Conservation (phyloP, 1,140 invertebrate species). For the Steinernema feltiae region DNA sequence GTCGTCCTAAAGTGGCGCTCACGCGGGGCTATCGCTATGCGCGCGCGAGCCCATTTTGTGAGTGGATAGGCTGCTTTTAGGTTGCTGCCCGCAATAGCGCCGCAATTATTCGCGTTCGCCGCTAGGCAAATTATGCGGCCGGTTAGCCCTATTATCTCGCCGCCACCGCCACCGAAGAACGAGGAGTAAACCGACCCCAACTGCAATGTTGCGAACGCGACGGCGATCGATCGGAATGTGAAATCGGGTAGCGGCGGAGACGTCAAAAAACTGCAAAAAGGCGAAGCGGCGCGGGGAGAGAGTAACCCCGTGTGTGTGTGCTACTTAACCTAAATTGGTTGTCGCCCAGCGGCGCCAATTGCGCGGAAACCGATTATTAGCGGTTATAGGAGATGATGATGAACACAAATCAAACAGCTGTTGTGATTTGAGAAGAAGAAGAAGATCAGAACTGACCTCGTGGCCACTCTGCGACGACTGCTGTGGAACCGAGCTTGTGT, state of each 20-base stretch:
- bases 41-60: neutral
- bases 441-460: neutral
- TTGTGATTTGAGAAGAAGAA: slow-evolving; percentile 21
- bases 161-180: neutral
- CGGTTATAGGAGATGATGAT: neutral
- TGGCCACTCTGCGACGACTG: neutral
- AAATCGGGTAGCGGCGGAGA: neutral
- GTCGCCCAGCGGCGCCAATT: neutral
- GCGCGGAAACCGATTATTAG: slow-evolving; percentile 15
- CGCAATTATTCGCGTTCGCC: neutral
- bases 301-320: no score
- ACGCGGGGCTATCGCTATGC: neutral
- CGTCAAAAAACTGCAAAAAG: neutral
- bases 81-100: neutral
- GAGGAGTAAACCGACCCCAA: neutral
- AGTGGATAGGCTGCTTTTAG: neutral
- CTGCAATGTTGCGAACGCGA: neutral
- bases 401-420: slow-evolving; percentile 24
- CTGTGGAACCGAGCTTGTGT: slow-evolving; percentile 19
- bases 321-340: slow-evolving; percentile 11
- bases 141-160: slow-evolving; percentile 13
- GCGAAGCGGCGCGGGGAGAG: neutral
- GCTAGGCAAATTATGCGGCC: neutral
- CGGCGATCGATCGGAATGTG: neutral
- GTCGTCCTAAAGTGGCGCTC: no score